Percentiles rank a stretch among this genome's conserved stretches.
Conservation (phyloP, 2,888 invertebrate genomes). For the Lochmaea capreae region DNA sequence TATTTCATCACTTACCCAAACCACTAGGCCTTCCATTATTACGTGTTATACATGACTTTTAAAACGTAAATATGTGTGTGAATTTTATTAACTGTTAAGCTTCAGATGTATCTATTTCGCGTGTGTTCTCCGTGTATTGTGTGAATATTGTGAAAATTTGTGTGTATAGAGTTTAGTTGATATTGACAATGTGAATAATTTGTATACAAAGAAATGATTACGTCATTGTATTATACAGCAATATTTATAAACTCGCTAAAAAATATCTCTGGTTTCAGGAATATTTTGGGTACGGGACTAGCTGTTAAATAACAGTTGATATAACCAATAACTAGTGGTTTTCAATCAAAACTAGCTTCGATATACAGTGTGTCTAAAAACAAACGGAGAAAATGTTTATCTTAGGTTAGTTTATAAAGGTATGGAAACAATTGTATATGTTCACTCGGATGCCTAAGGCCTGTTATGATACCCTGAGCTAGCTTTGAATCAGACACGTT, state of each 20-base stretch:
- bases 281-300: background rate
- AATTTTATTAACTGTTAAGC: constrained; percentile 37
- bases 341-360: no score
- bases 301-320: background rate
- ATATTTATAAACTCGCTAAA: background rate
- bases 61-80: constrained; percentile 28
- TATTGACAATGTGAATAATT: background rate
- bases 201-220: background rate
- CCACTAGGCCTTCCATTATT: constrained; percentile 19
- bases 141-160: constrained; percentile 16
- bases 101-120: constrained; percentile 33
- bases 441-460: no score
- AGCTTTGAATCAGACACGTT: no score
- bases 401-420: no score
- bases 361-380: no score
- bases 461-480: no score
- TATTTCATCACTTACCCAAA: background rate
- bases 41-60: constrained; percentile 19
- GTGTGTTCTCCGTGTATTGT: constrained; percentile 14
- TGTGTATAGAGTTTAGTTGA: background rate
- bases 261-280: background rate
- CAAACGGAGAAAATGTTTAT: no score
- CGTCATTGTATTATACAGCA: no score
- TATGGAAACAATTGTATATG: no score
- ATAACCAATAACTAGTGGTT: no score